Conservation (phyloP, 2,888 invertebrate species). For the Cryptophagus acutangulus region DNA sequence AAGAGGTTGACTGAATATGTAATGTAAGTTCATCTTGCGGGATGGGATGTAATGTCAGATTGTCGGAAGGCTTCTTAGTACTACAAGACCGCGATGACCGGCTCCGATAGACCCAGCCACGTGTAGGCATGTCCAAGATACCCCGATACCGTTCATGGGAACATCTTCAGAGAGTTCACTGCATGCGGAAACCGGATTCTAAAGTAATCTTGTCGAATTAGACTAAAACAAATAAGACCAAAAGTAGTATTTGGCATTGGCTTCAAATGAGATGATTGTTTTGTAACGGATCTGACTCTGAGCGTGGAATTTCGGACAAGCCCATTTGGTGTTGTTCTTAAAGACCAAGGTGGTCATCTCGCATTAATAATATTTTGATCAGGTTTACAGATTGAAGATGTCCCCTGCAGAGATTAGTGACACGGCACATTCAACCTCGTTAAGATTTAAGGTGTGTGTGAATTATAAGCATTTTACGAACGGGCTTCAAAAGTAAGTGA, state of each 20-base stretch:
- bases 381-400: constrained; percentile 19
- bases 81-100: constrained; percentile 35
- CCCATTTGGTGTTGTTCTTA: constrained; percentile 23
- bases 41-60: not conserved
- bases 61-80: constrained; percentile 8
- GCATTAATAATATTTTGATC: constrained; percentile 21
- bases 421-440: constrained; percentile 35
- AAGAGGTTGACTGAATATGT: not conserved
- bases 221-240: not conserved
- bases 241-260: not conserved
- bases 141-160: constrained; percentile 38
- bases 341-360: constrained; percentile 22
- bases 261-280: not conserved
- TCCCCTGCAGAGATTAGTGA: constrained; percentile 28
- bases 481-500: too few species aligned
- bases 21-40: too few species aligned
- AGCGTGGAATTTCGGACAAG: constrained; percentile 20
- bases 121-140: constrained; percentile 45
- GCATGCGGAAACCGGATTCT: not conserved
- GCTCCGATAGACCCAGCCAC: constrained; percentile 40
- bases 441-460: constrained; percentile 39
- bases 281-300: constrained; percentile 5
- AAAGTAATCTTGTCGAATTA: not conserved
- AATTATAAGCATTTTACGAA: too few species aligned
- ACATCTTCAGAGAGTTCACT: constrained; percentile 26